Evolutionary conservation across 2,888 invertebrate species (phyloP), one percentile per base, ranked within the genome.

Genomic region (Prosopocoilus inquinatus): DNA sequence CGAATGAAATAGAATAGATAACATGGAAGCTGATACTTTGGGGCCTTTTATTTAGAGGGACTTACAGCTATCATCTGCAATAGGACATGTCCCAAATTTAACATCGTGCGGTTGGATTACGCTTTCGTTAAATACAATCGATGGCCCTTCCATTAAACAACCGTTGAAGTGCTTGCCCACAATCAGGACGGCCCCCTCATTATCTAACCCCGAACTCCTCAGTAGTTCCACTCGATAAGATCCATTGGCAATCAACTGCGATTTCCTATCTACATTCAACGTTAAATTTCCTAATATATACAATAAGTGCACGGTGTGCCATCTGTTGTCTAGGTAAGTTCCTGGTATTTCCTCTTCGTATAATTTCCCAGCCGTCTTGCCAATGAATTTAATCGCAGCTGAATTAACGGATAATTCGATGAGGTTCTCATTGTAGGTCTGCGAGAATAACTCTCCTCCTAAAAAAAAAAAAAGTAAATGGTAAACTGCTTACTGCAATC

Each of bases 101-200:
- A 90, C 89, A 70, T 89, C 88, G 64, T 84, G 82, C 48, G 82
- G 81, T 66, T 84, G 81, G 62, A 87, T 82, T 54, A 83, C 78
- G 60, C 82, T 81, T 12, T 82, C 76, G 72, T 87, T 85, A 76
- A 93, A 91, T 69, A 89, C 85, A 38, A 94, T 82, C 61, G 90
- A 89, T n/a, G 93, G 93, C 0, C 93, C 93, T 80, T 93, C 90
- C 66, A 88, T 82, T 58, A 94, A 82, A 75, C 94, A 94, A 60
- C 93, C 94, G 69, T 85, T 85, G 79, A 90, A 92, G 65, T 87
- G 84, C 73, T 88, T 88, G 46, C 93, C 93, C 59, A 94, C 85
- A 62, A 89, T 84, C 65, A 92, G 79, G 60, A 88, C 85, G 16
- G 88, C 87, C 61, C 87, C 87, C 65, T 84, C 85, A 64, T 86